Conservation (phyloP, 2,113 vertebrate species). For the Pristiophorus japonicus region DNA sequence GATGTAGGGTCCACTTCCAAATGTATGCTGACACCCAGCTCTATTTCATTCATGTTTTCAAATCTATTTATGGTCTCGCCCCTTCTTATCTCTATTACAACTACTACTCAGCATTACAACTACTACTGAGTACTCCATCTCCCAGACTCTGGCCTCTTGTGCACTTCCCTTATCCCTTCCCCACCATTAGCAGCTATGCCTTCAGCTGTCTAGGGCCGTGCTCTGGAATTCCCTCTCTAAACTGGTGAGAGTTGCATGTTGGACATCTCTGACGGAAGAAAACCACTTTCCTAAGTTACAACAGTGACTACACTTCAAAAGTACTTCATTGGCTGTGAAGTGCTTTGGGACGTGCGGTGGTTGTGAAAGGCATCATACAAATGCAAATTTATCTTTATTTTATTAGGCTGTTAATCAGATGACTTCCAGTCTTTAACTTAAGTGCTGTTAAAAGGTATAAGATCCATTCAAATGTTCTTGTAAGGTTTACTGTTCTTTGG, state of each 20-base stretch:
- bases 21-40: not conserved
- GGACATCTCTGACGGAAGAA: not conserved
- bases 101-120: not conserved
- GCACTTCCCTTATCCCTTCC: not conserved
- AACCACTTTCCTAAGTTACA: not conserved
- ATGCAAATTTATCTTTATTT: not conserved
- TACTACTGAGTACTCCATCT: not conserved
- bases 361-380: not conserved
- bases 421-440: too few species aligned
- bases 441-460: not conserved
- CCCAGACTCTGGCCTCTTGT: not conserved
- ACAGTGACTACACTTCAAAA: not conserved
- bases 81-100: not conserved
- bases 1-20: not conserved
- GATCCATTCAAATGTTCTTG: not conserved
- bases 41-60: not conserved
- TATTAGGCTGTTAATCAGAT: not conserved
- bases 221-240: not conserved
- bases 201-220: not conserved
- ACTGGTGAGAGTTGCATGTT: not conserved
- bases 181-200: not conserved
- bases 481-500: not conserved
- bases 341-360: not conserved
- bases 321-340: not conserved
- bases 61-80: not conserved